Evolutionary conservation across 2,888 invertebrate species (phyloP).

Genomic region (Drosophila recens): DNA sequence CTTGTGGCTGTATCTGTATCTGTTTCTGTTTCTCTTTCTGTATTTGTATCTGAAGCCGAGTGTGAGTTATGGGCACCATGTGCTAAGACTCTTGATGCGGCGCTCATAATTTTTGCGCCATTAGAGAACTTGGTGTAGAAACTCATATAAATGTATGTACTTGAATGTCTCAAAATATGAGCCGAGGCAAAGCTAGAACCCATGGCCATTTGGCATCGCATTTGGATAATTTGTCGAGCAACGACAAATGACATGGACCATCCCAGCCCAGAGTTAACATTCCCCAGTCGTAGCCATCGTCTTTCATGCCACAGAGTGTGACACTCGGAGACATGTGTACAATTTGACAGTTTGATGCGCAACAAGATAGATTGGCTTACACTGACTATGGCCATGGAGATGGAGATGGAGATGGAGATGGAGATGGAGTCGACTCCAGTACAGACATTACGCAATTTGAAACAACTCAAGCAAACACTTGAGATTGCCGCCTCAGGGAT

Average conservation of each 20-base stretch:
- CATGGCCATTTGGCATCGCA: constrained; percentile 61
- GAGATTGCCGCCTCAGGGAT: constrained; percentile 50
- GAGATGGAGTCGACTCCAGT: constrained; percentile 24
- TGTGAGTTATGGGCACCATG: constrained; percentile 58
- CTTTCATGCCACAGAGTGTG: constrained; percentile 5
- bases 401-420: constrained; percentile 18
- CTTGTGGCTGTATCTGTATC: constrained; percentile 26
- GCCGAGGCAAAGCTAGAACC: constrained; percentile 24
- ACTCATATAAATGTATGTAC: constrained; percentile 80
- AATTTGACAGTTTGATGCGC: constrained; percentile 75
- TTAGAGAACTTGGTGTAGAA: constrained; percentile 75
- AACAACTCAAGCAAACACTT: constrained; percentile 75
- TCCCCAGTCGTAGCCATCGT: constrained; percentile 8
- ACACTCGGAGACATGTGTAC: constrained; percentile 55
- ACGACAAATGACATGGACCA: constrained; percentile 71
- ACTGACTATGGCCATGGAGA: constrained; percentile 27
- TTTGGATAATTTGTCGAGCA: constrained; percentile 76
- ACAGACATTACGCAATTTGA: constrained; percentile 76
- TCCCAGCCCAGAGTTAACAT: constrained; percentile 39
- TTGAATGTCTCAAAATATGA: constrained; percentile 70
- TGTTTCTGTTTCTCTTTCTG: constrained; percentile 18
- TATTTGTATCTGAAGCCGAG: constrained; percentile 20
- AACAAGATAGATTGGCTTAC: constrained; percentile 73
- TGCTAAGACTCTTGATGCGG: constrained; percentile 55
- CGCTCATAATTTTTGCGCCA: constrained; percentile 80